Percentiles rank a stretch among this genome's conserved stretches.
These are phyloP conservation scores for Mycalesis mineus DNA, from an alignment of 2,888 invertebrate species.

Conservation along the genomic window DNA sequence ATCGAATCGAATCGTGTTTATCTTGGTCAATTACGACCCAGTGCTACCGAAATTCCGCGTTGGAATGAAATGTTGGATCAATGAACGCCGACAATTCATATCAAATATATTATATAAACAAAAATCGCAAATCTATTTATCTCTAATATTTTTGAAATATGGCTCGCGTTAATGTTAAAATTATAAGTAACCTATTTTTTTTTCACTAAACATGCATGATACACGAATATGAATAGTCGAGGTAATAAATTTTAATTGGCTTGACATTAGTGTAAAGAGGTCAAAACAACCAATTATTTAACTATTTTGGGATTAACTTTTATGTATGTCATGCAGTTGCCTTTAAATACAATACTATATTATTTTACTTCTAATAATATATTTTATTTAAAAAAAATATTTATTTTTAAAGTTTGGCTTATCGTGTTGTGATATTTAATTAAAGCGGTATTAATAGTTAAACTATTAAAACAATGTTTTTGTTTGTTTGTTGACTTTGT, in stretches of 20 bases:
- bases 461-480: not conserved
- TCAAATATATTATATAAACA: too few relatives aligned
- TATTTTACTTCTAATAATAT: not conserved
- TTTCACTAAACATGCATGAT: too few relatives aligned
- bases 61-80: too few relatives aligned
- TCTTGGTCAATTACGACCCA: too few relatives aligned
- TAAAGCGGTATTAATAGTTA: not conserved
- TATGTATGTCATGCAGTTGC: not conserved
- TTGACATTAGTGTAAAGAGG: not conserved
- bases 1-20: too few relatives aligned
- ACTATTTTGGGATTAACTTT: not conserved
- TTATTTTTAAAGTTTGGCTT: conserved; percentile 20
- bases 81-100: too few relatives aligned
- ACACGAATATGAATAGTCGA: not conserved
- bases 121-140: too few relatives aligned
- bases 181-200: too few relatives aligned
- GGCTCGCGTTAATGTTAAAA: too few relatives aligned
- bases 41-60: too few relatives aligned
- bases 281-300: not conserved
- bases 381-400: conserved; percentile 4
- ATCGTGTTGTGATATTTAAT: conserved; percentile 9
- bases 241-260: not conserved
- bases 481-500: not conserved
- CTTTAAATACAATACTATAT: not conserved
- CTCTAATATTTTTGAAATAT: too few relatives aligned